Conservation (phyloP, 2,113 vertebrate species). For the Cheirogaleus medius region DNA sequence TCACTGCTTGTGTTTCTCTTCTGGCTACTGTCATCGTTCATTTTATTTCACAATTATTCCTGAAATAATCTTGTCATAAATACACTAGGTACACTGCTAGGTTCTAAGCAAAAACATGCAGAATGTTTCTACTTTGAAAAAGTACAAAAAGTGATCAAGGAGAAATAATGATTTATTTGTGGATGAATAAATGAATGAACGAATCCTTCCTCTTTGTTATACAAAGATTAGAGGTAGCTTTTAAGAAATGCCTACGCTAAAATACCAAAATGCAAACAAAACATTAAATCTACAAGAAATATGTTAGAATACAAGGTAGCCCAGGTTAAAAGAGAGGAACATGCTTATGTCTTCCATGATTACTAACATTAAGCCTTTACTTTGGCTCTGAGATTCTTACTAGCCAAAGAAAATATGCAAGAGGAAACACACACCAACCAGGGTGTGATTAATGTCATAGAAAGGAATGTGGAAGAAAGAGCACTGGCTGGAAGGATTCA, state of each 20-base stretch:
- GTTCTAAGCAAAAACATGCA: neutral
- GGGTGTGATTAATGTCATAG: neutral
- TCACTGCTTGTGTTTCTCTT: neutral
- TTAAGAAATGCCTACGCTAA: neutral
- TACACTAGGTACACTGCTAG: neutral
- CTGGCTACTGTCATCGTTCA: neutral
- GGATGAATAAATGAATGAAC: neutral
- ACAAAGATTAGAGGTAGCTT: neutral
- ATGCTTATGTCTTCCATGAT: neutral
- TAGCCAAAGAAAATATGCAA: neutral
- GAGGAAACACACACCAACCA: neutral
- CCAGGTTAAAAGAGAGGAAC: neutral
- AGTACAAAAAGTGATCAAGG: neutral
- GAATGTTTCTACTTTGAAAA: neutral
- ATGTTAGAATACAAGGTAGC: neutral
- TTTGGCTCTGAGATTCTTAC: neutral
- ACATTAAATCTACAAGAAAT: neutral
- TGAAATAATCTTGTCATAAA: neutral
- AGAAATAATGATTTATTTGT: neutral
- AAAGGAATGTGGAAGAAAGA: neutral
- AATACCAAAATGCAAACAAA: slow-evolving; percentile 15
- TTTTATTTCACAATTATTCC: neutral
- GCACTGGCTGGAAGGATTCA: neutral
- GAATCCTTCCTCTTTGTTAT: neutral
- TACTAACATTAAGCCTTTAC: neutral